Conservation (phyloP, 2,113 vertebrate genomes). For the Hystrix cristata region DNA sequence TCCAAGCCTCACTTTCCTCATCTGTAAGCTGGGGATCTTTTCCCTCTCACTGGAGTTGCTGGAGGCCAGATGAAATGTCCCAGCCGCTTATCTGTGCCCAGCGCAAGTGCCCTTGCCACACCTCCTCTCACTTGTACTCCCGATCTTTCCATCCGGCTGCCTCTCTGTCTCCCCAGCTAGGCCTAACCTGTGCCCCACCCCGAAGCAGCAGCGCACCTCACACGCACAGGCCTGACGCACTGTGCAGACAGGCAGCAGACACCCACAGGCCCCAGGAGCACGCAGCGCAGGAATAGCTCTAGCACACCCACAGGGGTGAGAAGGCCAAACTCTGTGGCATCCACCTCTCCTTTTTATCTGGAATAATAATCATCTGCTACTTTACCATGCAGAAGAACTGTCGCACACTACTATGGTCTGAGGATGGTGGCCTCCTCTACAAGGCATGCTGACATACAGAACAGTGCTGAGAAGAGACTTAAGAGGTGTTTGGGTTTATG, state of each 20-base stretch:
- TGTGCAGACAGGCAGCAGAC: neutral
- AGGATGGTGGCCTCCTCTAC: too few species aligned
- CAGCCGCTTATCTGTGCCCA: neutral
- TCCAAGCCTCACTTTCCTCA: neutral
- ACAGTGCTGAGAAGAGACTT: neutral
- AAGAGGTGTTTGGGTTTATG: neutral
- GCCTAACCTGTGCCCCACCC: neutral
- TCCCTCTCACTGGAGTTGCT: neutral
- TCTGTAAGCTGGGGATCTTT: neutral
- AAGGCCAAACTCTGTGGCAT: neutral
- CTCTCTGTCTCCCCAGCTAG: neutral
- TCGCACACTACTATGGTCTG: neutral
- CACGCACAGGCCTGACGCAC: neutral
- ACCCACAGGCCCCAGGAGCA: accelerated
- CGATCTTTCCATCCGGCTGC: neutral
- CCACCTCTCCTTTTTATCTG: neutral
- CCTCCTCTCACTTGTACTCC: neutral
- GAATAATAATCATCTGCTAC: too few species aligned
- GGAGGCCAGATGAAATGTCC: neutral
- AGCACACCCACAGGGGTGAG: neutral
- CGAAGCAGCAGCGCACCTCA: neutral
- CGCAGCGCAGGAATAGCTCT: neutral
- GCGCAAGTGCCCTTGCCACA: neutral
- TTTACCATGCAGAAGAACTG: neutral
- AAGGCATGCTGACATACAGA: neutral